Base-by-base conservation (phyloP, 2,113 vertebrate species). In the Limnothrissa miodon region DNA sequence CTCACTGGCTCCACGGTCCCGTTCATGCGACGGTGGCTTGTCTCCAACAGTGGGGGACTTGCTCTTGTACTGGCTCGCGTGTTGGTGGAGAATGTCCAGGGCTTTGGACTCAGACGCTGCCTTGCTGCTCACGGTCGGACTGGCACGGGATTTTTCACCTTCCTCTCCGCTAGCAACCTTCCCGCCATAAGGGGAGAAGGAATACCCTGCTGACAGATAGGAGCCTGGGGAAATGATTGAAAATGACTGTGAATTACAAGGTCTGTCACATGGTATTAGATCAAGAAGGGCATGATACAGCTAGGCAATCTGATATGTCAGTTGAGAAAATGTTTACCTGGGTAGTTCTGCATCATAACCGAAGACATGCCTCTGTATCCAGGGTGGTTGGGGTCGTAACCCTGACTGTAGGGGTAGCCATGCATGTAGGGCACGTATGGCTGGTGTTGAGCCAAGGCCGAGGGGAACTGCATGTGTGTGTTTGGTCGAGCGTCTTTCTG, bases 281-380 rank as follows among this genome's bases (percentile, higher is more conserved):
- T 74, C 66, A 74, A 33, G 2, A 13, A 74, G 66, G 29, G 33
- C 29, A 33, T 36, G 29, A 29, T 74, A 33, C 33, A 74, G 33
- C 66, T 74, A 36, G 33, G 66, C 33, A 39, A 29, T 36, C 33
- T 74, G 66, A 74, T 33, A 33, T 17, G 66, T 33, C 62, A 15
- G 29, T 39, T 74, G 13, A 74, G 11, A 13, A 29, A 74, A 17
- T 15, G 10, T 74, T 74, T 96, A 99, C 98, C 97, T 98, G 98
- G 96, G 92, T 99, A 99, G 87, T 97, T 99, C 92, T 98, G 98
- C 98, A 99, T 99, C 98, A 99, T 99, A 91, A 99, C 97, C 0
- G 98, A 95, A 62, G 98, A 96, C 96, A 99, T 95, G 85, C 96
- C 95, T 74, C 98, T 95, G 92, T 97, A 99, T 91, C 98, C 97